Conservation (phyloP, 30 jellyfish, hydroid and myxozoan genomes). For the Mastigias papua region DNA sequence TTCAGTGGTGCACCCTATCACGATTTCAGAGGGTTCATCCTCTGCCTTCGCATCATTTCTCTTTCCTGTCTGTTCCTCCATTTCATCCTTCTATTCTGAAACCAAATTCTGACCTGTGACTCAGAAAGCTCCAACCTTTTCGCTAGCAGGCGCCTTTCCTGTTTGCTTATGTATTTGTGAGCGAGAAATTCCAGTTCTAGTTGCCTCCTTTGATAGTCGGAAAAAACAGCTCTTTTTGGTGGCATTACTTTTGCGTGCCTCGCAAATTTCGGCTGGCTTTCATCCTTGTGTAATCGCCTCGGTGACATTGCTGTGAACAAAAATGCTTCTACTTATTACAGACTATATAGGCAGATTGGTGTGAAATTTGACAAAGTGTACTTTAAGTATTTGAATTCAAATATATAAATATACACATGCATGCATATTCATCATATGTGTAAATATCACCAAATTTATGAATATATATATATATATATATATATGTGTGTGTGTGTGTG, state of each 20-base stretch:
- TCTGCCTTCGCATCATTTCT: slow-evolving; percentile 84
- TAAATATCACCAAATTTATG: no score
- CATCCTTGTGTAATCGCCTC: slow-evolving; percentile 26
- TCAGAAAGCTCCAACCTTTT: slow-evolving; percentile 67
- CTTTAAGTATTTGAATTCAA: no score
- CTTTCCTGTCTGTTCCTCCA: slow-evolving; percentile 89
- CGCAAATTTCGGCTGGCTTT: slow-evolving; percentile 24
- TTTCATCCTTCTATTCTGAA: slow-evolving; percentile 86
- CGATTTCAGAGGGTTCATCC: slow-evolving; percentile 23
- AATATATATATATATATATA: no score
- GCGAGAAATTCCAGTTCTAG: slow-evolving; percentile 82
- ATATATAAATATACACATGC: no score
- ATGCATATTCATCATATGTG: no score
- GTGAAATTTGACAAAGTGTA: no score
- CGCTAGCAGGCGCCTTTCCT: slow-evolving; percentile 77
- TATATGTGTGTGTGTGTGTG: no score
- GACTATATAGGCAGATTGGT: no score
- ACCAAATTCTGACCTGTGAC: slow-evolving; percentile 88
- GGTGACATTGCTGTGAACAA: neutral
- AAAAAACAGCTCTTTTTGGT: slow-evolving; percentile 81
- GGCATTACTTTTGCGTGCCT: slow-evolving; percentile 66
- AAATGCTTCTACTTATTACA: no score
- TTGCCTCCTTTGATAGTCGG: slow-evolving; percentile 77
- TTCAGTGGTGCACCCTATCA: neutral
- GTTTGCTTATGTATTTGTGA: slow-evolving; percentile 85